Conservation (phyloP, 2,888 invertebrate genomes). For the Pardosa pseudoannulata region DNA sequence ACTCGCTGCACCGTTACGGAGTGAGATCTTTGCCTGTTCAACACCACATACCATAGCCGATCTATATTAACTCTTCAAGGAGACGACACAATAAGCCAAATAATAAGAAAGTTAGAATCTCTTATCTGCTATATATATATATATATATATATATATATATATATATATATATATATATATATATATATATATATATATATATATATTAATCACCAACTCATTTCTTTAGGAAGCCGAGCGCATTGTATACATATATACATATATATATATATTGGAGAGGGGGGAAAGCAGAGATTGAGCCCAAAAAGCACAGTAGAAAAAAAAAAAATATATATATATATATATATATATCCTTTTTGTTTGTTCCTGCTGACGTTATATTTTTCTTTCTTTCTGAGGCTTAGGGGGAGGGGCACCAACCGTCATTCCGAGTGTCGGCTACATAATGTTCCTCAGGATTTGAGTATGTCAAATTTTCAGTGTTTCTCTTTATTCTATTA, state of each 20-base stretch:
- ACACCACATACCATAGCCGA: too few relatives aligned
- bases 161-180: neutral
- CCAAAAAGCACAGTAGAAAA: neutral
- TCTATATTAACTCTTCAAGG: too few relatives aligned
- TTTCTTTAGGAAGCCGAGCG: neutral
- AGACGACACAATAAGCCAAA: too few relatives aligned
- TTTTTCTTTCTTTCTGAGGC: neutral
- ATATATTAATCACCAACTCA: neutral
- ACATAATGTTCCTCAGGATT: too few relatives aligned
- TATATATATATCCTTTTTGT: neutral
- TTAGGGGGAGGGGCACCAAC: neutral
- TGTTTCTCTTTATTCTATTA: too few relatives aligned
- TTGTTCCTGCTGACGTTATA: neutral
- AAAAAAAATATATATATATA: slow-evolving; percentile 33
- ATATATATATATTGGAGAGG: slow-evolving; percentile 10
- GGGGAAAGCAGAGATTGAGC: neutral
- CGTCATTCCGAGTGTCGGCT: neutral
- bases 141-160: too few relatives aligned
- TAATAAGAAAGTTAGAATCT: too few relatives aligned
- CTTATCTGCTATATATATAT: too few relatives aligned
- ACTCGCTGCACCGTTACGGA: too few relatives aligned
- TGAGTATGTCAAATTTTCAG: too few relatives aligned
- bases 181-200: neutral
- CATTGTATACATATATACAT: neutral
- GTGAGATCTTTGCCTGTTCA: too few relatives aligned